A percentile compares a stretch with the other conserved stretches of the same genome.
phyloP scores from a whole-genome alignment of 2,888 invertebrate genomes.

The Allacma fusca region DNA sequence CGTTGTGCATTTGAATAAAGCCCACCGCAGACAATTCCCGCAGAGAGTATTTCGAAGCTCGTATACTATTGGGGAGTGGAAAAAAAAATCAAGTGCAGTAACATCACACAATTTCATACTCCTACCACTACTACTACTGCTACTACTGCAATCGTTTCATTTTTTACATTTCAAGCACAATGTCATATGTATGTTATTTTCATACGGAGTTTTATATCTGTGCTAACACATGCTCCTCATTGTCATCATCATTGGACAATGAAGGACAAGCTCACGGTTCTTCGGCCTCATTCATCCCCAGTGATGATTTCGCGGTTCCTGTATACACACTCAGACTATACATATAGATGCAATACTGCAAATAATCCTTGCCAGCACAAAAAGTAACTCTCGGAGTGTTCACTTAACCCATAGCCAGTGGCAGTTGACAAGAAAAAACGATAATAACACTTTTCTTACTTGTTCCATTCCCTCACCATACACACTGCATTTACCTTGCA shows the following conservation, averaged over 20 bases:
- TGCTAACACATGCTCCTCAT: slow-evolving; percentile 13
- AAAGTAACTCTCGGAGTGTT: slow-evolving; percentile 21
- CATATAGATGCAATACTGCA: background rate
- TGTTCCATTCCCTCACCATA: background rate
- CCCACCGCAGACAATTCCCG: background rate
- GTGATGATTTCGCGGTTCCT: slow-evolving; percentile 4
- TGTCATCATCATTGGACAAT: slow-evolving; percentile 16
- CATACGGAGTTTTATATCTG: background rate
- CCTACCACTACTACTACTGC: no score
- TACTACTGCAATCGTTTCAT: background rate
- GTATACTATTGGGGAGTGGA: no score
- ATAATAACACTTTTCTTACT: slow-evolving; percentile 5
- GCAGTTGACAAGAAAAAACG: background rate
- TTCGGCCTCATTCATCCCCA: slow-evolving; percentile 18
- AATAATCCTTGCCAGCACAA: background rate
- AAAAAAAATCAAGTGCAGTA: no score
- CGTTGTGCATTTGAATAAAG: background rate
- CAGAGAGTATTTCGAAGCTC: background rate
- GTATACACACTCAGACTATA: background rate
- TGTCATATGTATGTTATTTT: background rate
- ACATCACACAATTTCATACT: background rate
- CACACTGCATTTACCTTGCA: slow-evolving; percentile 6
- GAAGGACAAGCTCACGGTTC: slow-evolving; percentile 13
- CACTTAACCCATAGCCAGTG: slow-evolving; percentile 34
- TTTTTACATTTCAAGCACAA: background rate